These are phyloP conservation scores for Dynastes maya DNA, from an alignment of 2,888 invertebrate genomes.

Conservation along the genomic window DNA sequence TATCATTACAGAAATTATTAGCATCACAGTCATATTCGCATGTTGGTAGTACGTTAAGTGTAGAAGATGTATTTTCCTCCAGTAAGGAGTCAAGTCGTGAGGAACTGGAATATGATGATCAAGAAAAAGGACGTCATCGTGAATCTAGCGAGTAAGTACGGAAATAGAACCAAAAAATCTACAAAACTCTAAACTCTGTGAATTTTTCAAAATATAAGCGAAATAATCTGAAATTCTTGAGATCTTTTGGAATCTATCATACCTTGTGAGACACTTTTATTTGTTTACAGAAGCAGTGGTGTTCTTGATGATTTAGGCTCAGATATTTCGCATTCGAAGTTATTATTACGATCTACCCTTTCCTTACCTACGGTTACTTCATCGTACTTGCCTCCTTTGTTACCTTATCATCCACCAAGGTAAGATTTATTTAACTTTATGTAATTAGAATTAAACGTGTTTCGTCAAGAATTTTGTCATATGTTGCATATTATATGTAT, in stretches of 20 bases:
- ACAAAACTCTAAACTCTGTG: no score
- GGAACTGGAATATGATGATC: conserved; percentile 67
- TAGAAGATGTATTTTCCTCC: conserved; percentile 72
- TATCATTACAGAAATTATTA: conserved; percentile 45
- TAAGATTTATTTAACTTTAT: not conserved
- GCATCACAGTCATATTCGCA: conserved; percentile 46
- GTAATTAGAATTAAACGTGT: not conserved
- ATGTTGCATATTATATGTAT: no score
- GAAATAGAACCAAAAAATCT: not conserved
- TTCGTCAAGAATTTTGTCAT: no score
- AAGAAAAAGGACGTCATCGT: conserved; percentile 55
- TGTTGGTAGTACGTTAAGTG: conserved; percentile 63
- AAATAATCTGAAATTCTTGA: no score
- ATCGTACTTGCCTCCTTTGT: conserved; percentile 35
- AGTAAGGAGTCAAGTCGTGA: conserved; percentile 75
- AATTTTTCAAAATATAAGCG: no score
- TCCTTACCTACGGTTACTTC: conserved; percentile 68
- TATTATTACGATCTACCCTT: conserved; percentile 68
- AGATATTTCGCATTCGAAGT: conserved; percentile 67
- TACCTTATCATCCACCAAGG: conserved; percentile 28
- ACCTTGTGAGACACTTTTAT: conserved; percentile 18
- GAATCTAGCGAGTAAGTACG: conserved; percentile 69
- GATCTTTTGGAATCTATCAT: no score
- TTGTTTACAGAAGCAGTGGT: conserved; percentile 72
- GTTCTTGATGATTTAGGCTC: conserved; percentile 74